These are phyloP conservation scores for Coccyzus lansbergi DNA, from an alignment of 2,797 vertebrate species.

Conservation along the genomic window DNA sequence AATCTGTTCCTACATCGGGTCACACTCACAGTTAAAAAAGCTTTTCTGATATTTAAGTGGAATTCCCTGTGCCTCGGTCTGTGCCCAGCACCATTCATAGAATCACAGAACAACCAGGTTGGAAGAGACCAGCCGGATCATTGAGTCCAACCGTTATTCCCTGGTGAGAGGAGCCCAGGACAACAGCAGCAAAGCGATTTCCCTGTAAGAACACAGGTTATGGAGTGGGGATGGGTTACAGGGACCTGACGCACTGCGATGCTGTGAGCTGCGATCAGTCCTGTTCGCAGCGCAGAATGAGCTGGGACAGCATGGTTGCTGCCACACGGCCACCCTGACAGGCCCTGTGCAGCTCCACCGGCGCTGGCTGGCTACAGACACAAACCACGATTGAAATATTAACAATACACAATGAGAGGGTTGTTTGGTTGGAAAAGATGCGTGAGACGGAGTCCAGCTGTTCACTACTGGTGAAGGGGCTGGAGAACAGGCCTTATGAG, in stretches of 20 bases:
- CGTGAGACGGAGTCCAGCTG: no score
- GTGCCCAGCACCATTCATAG: not conserved
- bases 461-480: no score
- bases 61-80: not conserved
- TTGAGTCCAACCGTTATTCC: no score
- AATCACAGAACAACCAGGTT: no score
- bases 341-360: rapidly evolving
- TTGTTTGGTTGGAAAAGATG: no score
- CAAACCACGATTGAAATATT: not conserved
- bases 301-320: not conserved
- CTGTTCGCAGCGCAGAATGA: rapidly evolving
- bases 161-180: not conserved
- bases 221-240: not conserved
- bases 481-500: no score
- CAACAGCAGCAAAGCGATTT: not conserved
- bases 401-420: not conserved
- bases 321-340: not conserved
- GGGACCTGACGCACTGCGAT: not conserved
- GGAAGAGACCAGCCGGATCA: no score
- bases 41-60: not conserved
- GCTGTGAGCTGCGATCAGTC: not conserved
- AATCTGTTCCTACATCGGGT: not conserved
- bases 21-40: not conserved
- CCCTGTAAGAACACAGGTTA: not conserved
- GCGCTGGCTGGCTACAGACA: not conserved